phyloP scores from a whole-genome alignment of 2,797 vertebrate species.

The Melanitta fusca region DNA sequence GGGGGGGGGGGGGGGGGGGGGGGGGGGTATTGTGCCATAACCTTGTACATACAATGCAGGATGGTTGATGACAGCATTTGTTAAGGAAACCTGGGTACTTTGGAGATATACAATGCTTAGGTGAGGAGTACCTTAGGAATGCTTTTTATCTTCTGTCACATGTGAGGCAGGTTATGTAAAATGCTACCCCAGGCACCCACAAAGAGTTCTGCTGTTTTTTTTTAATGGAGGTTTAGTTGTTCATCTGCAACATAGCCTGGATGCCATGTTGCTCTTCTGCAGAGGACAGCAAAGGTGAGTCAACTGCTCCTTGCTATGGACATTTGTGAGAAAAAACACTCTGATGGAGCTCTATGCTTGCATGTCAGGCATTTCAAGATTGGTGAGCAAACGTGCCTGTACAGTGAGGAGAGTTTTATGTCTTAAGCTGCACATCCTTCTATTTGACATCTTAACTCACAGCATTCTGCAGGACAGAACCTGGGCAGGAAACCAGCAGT shows the following conservation, averaged over 20 bases:
- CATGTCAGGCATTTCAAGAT: background rate
- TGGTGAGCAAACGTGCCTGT: background rate
- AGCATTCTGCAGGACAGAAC: background rate
- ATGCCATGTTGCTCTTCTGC: background rate
- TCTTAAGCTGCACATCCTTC: background rate
- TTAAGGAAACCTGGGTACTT: background rate
- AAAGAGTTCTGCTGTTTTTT: background rate
- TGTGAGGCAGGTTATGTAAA: background rate
- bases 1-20: background rate
- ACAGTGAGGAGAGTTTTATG: rapidly evolving
- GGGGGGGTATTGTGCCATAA: rapidly evolving
- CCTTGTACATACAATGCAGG: background rate
- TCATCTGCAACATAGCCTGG: background rate
- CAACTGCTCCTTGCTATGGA: background rate
- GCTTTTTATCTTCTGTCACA: background rate
- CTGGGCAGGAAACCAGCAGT: background rate
- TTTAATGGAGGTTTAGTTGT: too few relatives aligned
- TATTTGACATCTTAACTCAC: too few relatives aligned
- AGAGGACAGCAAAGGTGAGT: background rate
- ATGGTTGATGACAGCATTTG: background rate
- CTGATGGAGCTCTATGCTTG: rapidly evolving
- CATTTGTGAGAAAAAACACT: background rate
- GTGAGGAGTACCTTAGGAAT: background rate
- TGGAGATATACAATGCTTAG: background rate
- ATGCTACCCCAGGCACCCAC: background rate